Base-by-base conservation (phyloP, 2,797 vertebrate species). In the Tenualosa ilisha region DNA sequence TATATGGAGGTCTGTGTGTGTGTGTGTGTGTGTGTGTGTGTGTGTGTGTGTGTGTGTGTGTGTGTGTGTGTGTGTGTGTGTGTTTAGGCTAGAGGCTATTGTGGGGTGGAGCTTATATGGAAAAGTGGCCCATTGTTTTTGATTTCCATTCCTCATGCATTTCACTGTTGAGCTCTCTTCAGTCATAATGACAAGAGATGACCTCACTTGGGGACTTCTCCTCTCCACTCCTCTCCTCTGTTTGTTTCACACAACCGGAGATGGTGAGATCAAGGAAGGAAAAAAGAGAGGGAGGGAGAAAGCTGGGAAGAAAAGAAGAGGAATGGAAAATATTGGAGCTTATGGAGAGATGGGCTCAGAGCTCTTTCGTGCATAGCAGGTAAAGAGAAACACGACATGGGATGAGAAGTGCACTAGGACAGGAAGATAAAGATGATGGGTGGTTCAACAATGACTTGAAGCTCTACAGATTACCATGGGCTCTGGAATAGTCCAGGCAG, bases 241-340 rank as follows among this genome's bases (percentile, higher is more conserved):
- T 61, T 83, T 31, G 31, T 83, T 83, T 83, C 22, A 31, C 31
- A 31, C 54, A 83, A 63, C 54, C 7, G 59, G 43, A 83, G 82
- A 40, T 75, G 68, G 68, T 40, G 68, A 17, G 68, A 75, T 37
- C 37, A 31, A 75, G 13, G 13, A 75, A 75, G 68, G 13, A 59
- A 83, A 83, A 83, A 59, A 22, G 31, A 26, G 54, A 59, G 15
- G 82, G 82, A 43, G 15, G 82, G 82, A 59, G 51, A 24, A 12
- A n/a, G 82, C 24, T 31, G 31, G 54, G 6, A 43, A 37, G 59
- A 43, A 54, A 61, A 26, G 37, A 83, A 7, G 72, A 17, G 50
- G 61, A 12, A 63, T 50, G 22, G 37, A 75, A 81, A 53, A 56
- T n/a, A 8, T 26, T 56, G 53, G n/a, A 31, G 2, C 8, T 31